Evolutionary conservation across 2,797 vertebrate species (phyloP), one percentile per base, ranked within the genome.

Genomic region (Eupleurogrammus muticus): DNA sequence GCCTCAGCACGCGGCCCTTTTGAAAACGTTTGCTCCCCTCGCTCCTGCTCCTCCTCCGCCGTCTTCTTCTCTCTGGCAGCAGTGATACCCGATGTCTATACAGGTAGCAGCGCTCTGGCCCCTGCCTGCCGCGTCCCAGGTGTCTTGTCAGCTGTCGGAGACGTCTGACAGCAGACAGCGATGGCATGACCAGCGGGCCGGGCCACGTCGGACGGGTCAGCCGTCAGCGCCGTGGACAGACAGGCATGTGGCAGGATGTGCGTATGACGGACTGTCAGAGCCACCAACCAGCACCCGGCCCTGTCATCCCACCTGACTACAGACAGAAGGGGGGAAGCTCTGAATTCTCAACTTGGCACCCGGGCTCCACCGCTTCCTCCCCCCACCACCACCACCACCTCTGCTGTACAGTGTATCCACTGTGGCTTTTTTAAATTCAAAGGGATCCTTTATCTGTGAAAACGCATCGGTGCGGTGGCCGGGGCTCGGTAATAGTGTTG

Each of bases 111-210:
- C 70, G 81, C 86, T 87, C 85, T 90, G 89, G 88, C 87, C 90
- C 88, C 94, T 95, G 95, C 96, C 95, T 93, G 91, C 91, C 79
- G 93, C 92, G 94, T 96, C 96, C 95, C 94, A 93, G 95, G 96
- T 95, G 96, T 89, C 94, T 89, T 95, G 94, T 97, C 96, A 96
- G 91, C 97, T 98, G 97, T 98, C 98, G 98, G 94, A 96, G 94
- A 92, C 93, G 94, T 94, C 87, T 94, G 92, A 93, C 90, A 92
- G 95, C 95, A 97, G 96, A 97, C 94, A 94, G 95, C 93, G 95
- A 95, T 94, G 94, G 95, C 95, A 85, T 91, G 96, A 96, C 95
- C 95, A 85, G 94, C 91, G 79, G 95, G 95, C 93, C 83, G 90
- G 95, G 89, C 66, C 87, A 57, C 94, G 94, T 95, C 90, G 66